Percentiles rank a stretch among this genome's conserved stretches.
phyloP scores from a whole-genome alignment of 2,888 invertebrate genomes.

The Chrysotoxum bicinctum region DNA sequence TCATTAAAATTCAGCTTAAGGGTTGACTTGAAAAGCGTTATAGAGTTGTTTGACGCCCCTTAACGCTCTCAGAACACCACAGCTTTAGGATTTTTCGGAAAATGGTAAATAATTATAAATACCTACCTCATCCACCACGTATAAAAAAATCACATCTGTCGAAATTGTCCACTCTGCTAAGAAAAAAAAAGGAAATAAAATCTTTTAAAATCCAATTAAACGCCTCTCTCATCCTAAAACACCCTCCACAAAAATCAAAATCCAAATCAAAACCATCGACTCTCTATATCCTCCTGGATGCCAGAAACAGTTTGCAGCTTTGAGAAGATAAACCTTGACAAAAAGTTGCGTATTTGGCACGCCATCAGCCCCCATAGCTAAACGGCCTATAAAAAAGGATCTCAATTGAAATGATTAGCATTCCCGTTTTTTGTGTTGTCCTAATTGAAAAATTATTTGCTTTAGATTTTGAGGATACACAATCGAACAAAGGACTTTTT shows the following conservation, averaged over 20 bases:
- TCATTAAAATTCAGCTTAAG: background rate
- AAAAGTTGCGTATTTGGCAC: constrained; percentile 51
- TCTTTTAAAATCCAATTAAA: constrained; percentile 69
- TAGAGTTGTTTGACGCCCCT: background rate
- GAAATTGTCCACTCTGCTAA: constrained; percentile 40
- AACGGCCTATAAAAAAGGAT: constrained; percentile 39
- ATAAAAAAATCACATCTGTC: constrained; percentile 57
- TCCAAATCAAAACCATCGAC: background rate
- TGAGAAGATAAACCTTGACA: background rate
- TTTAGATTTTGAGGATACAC: constrained; percentile 44
- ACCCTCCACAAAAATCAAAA: background rate
- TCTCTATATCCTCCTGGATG: constrained; percentile 3
- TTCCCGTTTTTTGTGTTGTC: constrained; percentile 24
- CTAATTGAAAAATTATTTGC: constrained; percentile 72
- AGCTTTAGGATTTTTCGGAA: background rate
- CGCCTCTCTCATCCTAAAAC: constrained; percentile 35
- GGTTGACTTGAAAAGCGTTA: background rate
- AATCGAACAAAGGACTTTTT: constrained; percentile 7
- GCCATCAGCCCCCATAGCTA: constrained; percentile 41
- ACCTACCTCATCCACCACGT: background rate
- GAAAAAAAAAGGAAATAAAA: constrained; percentile 28
- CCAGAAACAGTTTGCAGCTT: constrained; percentile 23
- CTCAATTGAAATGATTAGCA: constrained; percentile 67
- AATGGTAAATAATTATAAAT: background rate
- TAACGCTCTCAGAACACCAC: background rate